Conservation (phyloP, 2,113 vertebrate species). For the Arvicanthis niloticus region DNA sequence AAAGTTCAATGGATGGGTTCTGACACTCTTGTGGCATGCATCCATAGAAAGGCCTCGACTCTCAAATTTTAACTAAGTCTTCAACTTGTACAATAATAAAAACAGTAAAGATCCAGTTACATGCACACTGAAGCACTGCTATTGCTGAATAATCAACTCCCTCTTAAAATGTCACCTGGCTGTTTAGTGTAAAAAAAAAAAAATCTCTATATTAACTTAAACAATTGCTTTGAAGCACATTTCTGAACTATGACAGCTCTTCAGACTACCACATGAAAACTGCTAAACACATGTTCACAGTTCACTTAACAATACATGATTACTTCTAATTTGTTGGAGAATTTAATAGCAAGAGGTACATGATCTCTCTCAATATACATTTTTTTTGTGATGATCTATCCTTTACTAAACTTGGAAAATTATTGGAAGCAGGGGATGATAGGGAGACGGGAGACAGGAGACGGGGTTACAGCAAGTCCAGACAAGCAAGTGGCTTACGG, state of each 20-base stretch:
- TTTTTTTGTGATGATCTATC: neutral
- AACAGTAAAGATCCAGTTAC: conserved; percentile 29
- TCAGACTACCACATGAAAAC: conserved; percentile 10
- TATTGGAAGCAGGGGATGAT: neutral
- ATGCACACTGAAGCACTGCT: neutral
- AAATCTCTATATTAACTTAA: conserved; percentile 39
- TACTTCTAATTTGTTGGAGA: conserved; percentile 49
- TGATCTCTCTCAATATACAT: neutral
- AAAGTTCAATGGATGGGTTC: conserved; percentile 70
- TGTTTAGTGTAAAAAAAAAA: neutral
- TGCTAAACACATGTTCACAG: neutral
- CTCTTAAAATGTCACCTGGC: conserved; percentile 27
- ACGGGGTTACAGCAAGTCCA: neutral
- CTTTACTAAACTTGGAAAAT: neutral
- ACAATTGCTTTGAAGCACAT: conserved; percentile 13
- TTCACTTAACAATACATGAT: conserved; percentile 15
- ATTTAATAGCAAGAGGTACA: neutral
- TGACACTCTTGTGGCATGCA: conserved; percentile 36
- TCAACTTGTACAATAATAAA: conserved; percentile 22
- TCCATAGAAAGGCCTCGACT: conserved; percentile 27
- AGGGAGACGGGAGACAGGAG: fast-evolving
- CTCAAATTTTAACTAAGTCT: conserved; percentile 71
- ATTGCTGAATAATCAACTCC: neutral
- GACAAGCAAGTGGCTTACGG: neutral
- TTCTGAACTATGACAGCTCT: conserved; percentile 39